Base-by-base conservation (phyloP, 2,888 invertebrate species). In the Monoplex corrugatus region DNA sequence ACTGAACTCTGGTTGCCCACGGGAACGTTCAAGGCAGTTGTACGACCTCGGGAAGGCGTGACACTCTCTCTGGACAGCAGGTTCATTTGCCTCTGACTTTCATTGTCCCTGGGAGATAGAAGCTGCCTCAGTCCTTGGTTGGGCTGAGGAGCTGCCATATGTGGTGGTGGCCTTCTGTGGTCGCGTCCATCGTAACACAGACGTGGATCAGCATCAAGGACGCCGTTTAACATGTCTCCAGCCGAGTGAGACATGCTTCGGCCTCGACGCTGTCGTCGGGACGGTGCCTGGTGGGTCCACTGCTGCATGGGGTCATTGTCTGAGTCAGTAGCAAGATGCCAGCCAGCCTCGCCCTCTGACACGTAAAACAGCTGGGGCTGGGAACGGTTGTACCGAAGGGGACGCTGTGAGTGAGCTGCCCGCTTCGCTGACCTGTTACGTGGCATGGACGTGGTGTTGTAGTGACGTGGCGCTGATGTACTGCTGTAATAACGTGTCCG, bases 1-100 rank as follows among this genome's bases (percentile, higher is more conserved):
- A 16, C 85, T 35, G 38, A 19, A 5, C 85, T 45, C 28, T 32
- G 44, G 23, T 3, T 19, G 44, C 10, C 5, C 16, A 85, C n/a
- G 23, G 85, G 85, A 2, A 85, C 85, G 63, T 85, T 85, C 23
- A 85, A 63, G 35, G 38, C 35, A 28, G 85, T 5, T 28, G 35
- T 10, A 40, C 63, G 50, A 32, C 45, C 63, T 19, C 40, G 85
- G 40, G 38, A 19, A 57, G 38, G 85, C 10, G 85, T 8, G 3
- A 78, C 35, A 10, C 63, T 38, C 0, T 85, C 85, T 63, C 85
- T 57, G 63, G 85, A 85, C 85, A 85, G 63, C 40, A 40, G 2
- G 45, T 85, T 85, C 83, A 82, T 3, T 44, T 2, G 35, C 44
- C 83, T n/a, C 43, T 32, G 45, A 5, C 32, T 32, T 50, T 83